Percentiles rank a stretch among this genome's conserved stretches.
phyloP scores from a whole-genome alignment of 2,113 vertebrate species.

The Anguilla rostrata region DNA sequence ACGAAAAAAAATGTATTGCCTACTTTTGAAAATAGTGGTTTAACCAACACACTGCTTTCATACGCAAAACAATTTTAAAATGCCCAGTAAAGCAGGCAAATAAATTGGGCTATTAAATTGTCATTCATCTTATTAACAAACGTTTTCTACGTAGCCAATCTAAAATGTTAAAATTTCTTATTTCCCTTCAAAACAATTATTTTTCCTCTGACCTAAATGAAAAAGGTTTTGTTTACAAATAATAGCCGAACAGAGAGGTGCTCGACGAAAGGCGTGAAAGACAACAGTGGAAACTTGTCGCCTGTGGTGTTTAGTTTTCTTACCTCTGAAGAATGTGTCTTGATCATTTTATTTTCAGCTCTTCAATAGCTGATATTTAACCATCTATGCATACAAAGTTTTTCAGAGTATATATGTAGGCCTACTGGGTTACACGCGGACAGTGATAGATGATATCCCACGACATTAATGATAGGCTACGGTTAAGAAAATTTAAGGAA shows the following conservation, averaged over 20 bases:
- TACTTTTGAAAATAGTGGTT: background rate
- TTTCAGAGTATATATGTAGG: background rate
- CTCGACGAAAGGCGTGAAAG: slow-evolving; percentile 31
- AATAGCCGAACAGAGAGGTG: slow-evolving; percentile 16
- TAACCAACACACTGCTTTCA: background rate
- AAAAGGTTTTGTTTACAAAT: slow-evolving; percentile 40
- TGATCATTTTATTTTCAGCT: background rate
- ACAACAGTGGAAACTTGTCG: slow-evolving; percentile 32
- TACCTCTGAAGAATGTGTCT: slow-evolving; percentile 22
- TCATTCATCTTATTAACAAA: background rate
- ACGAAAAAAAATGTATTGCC: background rate
- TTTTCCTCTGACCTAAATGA: slow-evolving; percentile 59
- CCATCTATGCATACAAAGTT: background rate
- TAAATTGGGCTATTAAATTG: too few relatives aligned
- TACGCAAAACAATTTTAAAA: background rate
- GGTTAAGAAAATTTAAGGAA: background rate
- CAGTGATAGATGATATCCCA: background rate
- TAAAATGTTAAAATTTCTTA: background rate
- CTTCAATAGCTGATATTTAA: background rate
- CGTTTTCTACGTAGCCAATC: background rate
- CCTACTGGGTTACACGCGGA: background rate
- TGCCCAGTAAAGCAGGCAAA: background rate
- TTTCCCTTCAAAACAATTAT: background rate
- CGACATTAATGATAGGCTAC: background rate
- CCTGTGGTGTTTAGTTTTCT: slow-evolving; percentile 20